Base-by-base conservation (phyloP, 2,797 vertebrate species). In the Pyrocephalus nanus region DNA sequence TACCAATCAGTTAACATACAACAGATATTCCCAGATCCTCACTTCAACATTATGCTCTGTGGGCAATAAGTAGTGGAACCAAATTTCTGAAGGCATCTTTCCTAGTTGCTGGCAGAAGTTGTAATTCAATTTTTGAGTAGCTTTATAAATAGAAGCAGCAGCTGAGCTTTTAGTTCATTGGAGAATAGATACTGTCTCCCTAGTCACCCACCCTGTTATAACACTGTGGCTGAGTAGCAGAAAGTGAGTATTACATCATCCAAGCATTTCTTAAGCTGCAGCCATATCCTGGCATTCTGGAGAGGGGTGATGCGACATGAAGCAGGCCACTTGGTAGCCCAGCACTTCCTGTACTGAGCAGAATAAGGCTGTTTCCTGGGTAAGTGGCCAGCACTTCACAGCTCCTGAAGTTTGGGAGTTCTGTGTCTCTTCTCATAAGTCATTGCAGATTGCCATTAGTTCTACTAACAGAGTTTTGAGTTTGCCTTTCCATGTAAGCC, bases 121-220 rank as follows among this genome's bases (percentile, higher is more conserved):
- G 3, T 85, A 87, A 51, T 65, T 88, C 51, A 65, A 13, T 85
- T 62, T 61, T 85, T 67, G 42, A 62, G 71, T 80, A 60, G 22
- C 23, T 84, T 81, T 91, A 73, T 93, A 93, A 94, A 88, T 75
- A 95, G 74, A 88, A 60, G 51, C 2, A 84, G 29, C 40, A 66
- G 36, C 40, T 89, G n/a, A 58, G 36, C 69, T 84, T 34, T 48
- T 60, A 60, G 61, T 78, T 90, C 66, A 25, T 3, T 88, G 87
- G 51, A 84, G 66, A 81, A 53, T 26, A 84, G 74, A 30, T 60
- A 15, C 8, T 60, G 42, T 81, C 26, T 93, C 51, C 13, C 23
- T 26, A 48, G 30, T 82, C 65, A 51, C 79, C 29, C 58, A 18
- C 65, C 42, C 79, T 93, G 50, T 72, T 78, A 26, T 20, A 81